Percentiles rank a stretch among this genome's conserved stretches.
These are phyloP conservation scores for Lasioglossum oenotherae DNA, from an alignment of 2,888 invertebrate genomes.

Conservation along the genomic window DNA sequence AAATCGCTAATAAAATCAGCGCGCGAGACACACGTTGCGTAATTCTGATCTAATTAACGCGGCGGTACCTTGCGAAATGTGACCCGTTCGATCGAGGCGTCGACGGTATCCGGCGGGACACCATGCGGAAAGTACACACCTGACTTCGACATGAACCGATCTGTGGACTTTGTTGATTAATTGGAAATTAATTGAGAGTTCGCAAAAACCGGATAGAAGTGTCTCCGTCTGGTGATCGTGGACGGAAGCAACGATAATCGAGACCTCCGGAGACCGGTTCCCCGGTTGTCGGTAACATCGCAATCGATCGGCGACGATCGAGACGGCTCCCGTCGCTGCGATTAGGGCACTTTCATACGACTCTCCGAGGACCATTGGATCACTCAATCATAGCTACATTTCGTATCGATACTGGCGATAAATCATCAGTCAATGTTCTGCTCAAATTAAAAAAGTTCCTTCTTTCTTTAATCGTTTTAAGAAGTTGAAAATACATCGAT, in stretches of 20 bases:
- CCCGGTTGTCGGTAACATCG: constrained; percentile 70
- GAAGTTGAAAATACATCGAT: no score
- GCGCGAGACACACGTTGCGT: not conserved
- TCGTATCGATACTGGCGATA: not conserved
- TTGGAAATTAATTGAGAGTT: not conserved
- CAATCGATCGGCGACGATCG: constrained; percentile 24
- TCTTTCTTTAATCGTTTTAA: no score
- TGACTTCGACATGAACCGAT: not conserved
- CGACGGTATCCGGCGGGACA: not conserved
- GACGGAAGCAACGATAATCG: constrained; percentile 68
- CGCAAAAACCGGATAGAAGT: constrained; percentile 67
- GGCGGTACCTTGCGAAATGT: not conserved
- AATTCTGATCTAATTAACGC: constrained; percentile 2
- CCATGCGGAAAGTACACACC: not conserved
- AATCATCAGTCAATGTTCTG: not conserved
- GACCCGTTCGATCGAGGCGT: not conserved
- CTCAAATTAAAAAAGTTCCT: no score
- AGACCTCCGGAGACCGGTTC: constrained; percentile 41
- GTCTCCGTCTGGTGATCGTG: constrained; percentile 81
- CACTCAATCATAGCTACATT: not conserved
- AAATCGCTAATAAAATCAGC: not conserved
- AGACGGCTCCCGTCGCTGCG: not conserved
- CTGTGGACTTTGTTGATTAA: not conserved
- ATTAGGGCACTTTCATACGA: not conserved
- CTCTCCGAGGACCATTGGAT: not conserved